These are phyloP conservation scores for Vireo altiloquus DNA, from an alignment of 2,113 vertebrate species.

Conservation along the genomic window DNA sequence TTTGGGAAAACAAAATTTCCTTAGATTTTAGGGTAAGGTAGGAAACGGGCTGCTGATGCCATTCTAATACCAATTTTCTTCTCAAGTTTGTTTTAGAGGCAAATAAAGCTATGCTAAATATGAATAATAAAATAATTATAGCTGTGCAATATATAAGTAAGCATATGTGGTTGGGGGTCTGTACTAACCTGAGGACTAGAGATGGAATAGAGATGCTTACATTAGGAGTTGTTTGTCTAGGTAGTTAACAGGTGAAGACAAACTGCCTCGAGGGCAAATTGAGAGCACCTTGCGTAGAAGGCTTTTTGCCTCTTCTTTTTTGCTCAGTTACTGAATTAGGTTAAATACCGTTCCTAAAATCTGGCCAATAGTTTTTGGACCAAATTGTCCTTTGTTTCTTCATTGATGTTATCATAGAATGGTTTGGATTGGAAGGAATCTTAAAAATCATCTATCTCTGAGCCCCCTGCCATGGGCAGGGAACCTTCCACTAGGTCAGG, in stretches of 20 bases:
- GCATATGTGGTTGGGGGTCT: fast-evolving
- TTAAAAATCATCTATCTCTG: not conserved
- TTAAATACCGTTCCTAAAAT: not conserved
- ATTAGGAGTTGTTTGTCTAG: not conserved
- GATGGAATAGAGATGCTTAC: not conserved
- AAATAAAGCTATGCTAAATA: not conserved
- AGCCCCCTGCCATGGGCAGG: not conserved
- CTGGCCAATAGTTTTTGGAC: not conserved
- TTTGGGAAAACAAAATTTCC: not conserved
- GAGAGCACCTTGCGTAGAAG: not conserved
- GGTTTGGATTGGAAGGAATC: not conserved
- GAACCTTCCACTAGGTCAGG: not conserved
- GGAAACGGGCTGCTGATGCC: not conserved
- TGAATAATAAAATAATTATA: not conserved
- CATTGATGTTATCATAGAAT: not conserved
- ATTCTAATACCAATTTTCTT: not conserved
- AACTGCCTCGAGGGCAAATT: not conserved
- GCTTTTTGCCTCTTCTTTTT: not conserved
- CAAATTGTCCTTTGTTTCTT: not conserved
- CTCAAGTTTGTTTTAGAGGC: not conserved
- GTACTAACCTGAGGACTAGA: not conserved
- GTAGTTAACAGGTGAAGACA: not conserved
- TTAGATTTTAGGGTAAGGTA: not conserved
- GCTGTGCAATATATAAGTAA: not conserved
- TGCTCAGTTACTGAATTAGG: not conserved